Conservation (phyloP, 2,888 invertebrate genomes). For the Rotaria socialis region DNA sequence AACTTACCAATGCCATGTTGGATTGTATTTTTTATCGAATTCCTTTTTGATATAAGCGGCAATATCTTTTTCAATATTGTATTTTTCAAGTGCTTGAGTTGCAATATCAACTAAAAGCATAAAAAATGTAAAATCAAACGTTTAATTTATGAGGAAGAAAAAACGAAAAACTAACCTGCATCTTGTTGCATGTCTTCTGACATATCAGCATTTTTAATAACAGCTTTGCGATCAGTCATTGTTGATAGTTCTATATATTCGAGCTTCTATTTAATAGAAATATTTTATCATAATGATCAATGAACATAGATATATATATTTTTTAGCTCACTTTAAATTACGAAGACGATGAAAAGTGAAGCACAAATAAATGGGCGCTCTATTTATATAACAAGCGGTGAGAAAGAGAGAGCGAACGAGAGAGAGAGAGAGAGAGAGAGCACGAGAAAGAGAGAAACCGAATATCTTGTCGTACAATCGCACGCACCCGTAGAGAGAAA, state of each 20-base stretch:
- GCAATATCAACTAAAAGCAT: conserved; percentile 77
- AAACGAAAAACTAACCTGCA: conserved; percentile 62
- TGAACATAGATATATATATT: background rate
- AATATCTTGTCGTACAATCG: conserved; percentile 26
- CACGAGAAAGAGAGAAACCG: background rate
- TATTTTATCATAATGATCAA: background rate
- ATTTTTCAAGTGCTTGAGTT: conserved; percentile 94
- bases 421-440: background rate
- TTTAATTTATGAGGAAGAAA: background rate
- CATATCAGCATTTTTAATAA: conserved; percentile 99
- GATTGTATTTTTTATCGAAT: conserved; percentile 98
- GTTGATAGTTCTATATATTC: background rate
- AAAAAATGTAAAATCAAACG: background rate
- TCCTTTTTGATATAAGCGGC: conserved; percentile 96
- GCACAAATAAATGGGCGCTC: background rate
- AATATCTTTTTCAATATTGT: conserved; percentile 97
- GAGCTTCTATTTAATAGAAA: background rate
- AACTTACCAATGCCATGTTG: conserved; percentile 76
- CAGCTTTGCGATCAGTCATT: conserved; percentile 93
- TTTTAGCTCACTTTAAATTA: background rate
- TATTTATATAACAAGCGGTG: background rate
- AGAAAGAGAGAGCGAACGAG: background rate
- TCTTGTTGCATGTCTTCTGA: conserved; percentile 99
- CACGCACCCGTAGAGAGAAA: background rate
- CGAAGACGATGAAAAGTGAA: background rate